Percentiles rank a stretch among this genome's conserved stretches.
phyloP scores from a whole-genome alignment of 2,888 invertebrate species.

The Graphium colonna region DNA sequence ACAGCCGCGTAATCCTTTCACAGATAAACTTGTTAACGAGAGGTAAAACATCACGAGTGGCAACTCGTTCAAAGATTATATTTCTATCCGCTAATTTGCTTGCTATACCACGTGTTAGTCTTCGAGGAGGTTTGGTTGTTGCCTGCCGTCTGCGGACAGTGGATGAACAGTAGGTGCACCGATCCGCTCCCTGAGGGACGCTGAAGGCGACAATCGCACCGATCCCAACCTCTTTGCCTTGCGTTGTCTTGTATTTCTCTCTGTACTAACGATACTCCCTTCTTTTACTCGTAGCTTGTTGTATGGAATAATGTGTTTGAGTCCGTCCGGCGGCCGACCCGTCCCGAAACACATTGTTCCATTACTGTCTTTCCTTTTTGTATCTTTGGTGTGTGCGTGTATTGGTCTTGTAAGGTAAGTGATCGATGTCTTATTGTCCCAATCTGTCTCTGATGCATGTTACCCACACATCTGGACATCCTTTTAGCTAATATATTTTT shows the following conservation, averaged over 20 bases:
- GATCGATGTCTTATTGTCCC: conserved; percentile 60
- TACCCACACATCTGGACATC: conserved; percentile 44
- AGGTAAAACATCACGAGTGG: conserved; percentile 85
- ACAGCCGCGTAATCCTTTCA: conserved; percentile 97
- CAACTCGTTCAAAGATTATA: conserved; percentile 67
- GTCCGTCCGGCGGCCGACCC: conserved; percentile 21
- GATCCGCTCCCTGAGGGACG: conserved; percentile 50
- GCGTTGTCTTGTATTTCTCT: conserved; percentile 66
- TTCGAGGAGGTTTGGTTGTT: conserved; percentile 73
- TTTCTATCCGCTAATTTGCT: conserved; percentile 75
- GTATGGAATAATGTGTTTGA: conserved; percentile 67
- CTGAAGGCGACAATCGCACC: conserved; percentile 74
- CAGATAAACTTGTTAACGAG: conserved; percentile 99
- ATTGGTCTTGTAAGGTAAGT: conserved; percentile 62
- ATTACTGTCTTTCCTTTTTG: conserved; percentile 48
- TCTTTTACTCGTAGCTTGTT: conserved; percentile 65
- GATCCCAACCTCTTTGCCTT: conserved; percentile 67
- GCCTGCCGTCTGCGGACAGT: conserved; percentile 66
- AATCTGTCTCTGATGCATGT: conserved; percentile 63
- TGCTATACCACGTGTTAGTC: conserved; percentile 74
- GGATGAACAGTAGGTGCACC: conserved; percentile 47
- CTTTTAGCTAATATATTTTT: conserved; percentile 41
- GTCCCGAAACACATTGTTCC: conserved; percentile 62
- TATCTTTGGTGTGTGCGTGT: conserved; percentile 44
- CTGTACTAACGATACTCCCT: conserved; percentile 63